phyloP scores from a whole-genome alignment of 1,140 invertebrate genomes.

The Penaeus chinensis region DNA sequence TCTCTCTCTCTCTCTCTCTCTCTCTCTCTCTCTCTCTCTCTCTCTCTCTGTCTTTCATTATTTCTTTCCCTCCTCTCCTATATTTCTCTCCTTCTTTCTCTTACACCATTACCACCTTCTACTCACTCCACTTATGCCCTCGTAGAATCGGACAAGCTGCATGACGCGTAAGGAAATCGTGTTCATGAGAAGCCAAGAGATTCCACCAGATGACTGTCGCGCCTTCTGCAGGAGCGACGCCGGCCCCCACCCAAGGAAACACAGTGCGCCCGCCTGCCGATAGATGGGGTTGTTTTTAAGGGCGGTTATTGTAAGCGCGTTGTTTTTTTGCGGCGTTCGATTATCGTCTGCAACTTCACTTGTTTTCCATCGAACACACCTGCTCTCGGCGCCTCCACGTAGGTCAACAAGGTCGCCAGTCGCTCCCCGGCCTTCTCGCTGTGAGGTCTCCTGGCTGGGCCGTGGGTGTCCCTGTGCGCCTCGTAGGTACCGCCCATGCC shows the following conservation, averaged over 20 bases:
- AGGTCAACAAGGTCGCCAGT: conserved; percentile 69
- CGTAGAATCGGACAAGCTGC: conserved; percentile 71
- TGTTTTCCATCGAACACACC: not conserved
- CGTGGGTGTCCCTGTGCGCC: conserved; percentile 74
- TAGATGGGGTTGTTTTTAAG: no score
- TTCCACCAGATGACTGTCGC: conserved; percentile 72
- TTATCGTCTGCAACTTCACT: no score
- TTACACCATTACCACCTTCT: no score
- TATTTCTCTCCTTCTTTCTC: no score
- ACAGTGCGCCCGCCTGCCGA: conserved; percentile 69
- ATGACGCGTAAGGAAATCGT: conserved; percentile 69
- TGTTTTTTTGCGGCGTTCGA: no score
- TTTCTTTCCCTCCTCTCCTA: no score
- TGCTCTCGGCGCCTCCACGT: conserved; percentile 28
- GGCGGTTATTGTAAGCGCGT: no score
- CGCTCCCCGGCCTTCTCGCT: conserved; percentile 66
- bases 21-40: no score
- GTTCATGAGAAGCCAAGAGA: conserved; percentile 67
- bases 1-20: no score
- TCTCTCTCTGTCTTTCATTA: no score
- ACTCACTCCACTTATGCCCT: conserved; percentile 71
- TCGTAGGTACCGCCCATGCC: conserved; percentile 78
- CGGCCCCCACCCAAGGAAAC: conserved; percentile 68
- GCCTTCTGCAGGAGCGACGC: conserved; percentile 67
- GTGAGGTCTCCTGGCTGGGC: conserved; percentile 66